phyloP scores from a whole-genome alignment of 2,888 invertebrate genomes.

The Trichopoda pennipes region DNA sequence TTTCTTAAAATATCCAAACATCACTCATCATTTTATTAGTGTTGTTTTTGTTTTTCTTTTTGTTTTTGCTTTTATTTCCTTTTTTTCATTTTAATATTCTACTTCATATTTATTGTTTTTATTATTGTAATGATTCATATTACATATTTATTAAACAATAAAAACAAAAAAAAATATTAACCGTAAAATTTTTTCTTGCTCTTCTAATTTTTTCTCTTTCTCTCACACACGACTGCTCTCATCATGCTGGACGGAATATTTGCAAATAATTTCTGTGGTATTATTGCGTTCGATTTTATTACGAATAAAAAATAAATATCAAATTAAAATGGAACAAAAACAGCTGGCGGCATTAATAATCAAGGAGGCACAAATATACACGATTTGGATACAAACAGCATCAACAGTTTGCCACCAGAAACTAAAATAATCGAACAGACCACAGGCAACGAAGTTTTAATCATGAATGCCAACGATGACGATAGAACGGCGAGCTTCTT shows the following conservation, averaged over 20 bases:
- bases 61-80: conserved; percentile 13
- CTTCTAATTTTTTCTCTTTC: conserved; percentile 23
- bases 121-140: conserved; percentile 45
- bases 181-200: conserved; percentile 33
- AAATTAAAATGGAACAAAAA: conserved; percentile 21
- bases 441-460: conserved; percentile 85
- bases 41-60: conserved; percentile 22
- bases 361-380: conserved; percentile 75
- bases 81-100: conserved; percentile 9
- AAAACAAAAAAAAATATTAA: conserved; percentile 5
- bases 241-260: conserved; percentile 12
- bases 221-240: conserved; percentile 7
- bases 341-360: conserved; percentile 75
- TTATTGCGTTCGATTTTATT: conserved; percentile 7
- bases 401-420: conserved; percentile 79
- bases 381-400: conserved; percentile 78
- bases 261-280: neutral
- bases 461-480: conserved; percentile 91
- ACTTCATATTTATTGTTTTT: conserved; percentile 50
- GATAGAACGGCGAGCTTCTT: conserved; percentile 95
- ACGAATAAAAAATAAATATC: conserved; percentile 4
- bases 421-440: conserved; percentile 78
- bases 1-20: conserved; percentile 25
- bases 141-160: neutral
- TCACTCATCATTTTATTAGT: conserved; percentile 40